Evolutionary conservation across 2,888 invertebrate species (phyloP).

Genomic region (Terebella lapidaria): DNA sequence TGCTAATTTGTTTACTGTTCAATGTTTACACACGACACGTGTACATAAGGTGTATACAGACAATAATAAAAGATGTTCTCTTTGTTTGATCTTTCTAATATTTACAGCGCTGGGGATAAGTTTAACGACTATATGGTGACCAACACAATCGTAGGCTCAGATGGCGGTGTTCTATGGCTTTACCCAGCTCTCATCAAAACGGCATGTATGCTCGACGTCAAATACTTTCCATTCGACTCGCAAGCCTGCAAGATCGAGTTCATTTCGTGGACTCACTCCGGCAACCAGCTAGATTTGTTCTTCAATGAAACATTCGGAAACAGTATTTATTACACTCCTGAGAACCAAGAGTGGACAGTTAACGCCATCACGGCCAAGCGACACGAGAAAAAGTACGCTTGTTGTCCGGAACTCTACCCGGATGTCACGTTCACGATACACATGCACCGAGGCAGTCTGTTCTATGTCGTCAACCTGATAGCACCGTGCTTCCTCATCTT

Average conservation of each 20-base stretch:
- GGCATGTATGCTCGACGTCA: conserved; percentile 56
- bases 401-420: conserved; percentile 32
- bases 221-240: conserved; percentile 58
- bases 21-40: no score
- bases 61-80: no score
- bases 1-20: no score
- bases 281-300: conserved; percentile 42
- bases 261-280: conserved; percentile 57
- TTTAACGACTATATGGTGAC: conserved; percentile 44
- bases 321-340: conserved; percentile 65
- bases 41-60: no score
- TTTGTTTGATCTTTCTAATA: no score
- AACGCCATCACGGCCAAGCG: conserved; percentile 26
- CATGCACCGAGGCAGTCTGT: conserved; percentile 31
- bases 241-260: conserved; percentile 56
- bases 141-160: conserved; percentile 55
- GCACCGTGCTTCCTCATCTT: conserved; percentile 34
- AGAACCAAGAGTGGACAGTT: conserved; percentile 69
- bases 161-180: conserved; percentile 57
- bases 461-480: conserved; percentile 35
- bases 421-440: conserved; percentile 36
- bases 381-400: conserved; percentile 29
- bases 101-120: conserved; percentile 30
- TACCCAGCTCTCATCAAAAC: conserved; percentile 56
- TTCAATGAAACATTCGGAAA: conserved; percentile 26